These are phyloP conservation scores for Oscheius sp. DNA, from an alignment of 2,888 invertebrate species.

Conservation along the genomic window DNA sequence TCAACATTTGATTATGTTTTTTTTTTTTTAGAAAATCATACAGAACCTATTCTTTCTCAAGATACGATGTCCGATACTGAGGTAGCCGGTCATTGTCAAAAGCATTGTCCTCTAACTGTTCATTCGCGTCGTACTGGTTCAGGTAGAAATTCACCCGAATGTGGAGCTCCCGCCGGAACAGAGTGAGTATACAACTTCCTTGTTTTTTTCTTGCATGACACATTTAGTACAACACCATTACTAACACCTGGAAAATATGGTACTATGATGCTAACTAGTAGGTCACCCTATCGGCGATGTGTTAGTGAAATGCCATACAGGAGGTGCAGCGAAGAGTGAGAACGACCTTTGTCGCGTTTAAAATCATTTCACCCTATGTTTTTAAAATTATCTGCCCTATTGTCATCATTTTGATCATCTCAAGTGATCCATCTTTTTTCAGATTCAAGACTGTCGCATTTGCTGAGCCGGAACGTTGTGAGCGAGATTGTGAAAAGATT, in stretches of 20 bases:
- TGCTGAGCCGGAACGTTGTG: conserved; percentile 70
- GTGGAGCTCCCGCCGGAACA: conserved; percentile 36
- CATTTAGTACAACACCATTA: not conserved
- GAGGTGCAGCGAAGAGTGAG: conserved; percentile 20
- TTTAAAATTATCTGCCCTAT: not conserved
- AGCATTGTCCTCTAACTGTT: conserved; percentile 58
- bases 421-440: conserved; percentile 34
- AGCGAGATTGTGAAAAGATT: conserved; percentile 59
- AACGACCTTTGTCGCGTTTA: not conserved
- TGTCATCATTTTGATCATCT: not conserved
- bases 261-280: not conserved
- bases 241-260: conserved; percentile 8
- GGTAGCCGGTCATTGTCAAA: conserved; percentile 52
- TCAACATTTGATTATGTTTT: no score
- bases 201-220: not conserved
- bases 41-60: not conserved
- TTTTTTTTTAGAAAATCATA: conserved; percentile 3
- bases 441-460: conserved; percentile 56
- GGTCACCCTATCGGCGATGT: conserved; percentile 10
- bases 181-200: conserved; percentile 41
- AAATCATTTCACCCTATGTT: not conserved
- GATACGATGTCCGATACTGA: conserved; percentile 20
- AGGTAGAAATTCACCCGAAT: conserved; percentile 34
- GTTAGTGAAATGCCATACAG: conserved; percentile 17
- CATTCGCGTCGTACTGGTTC: conserved; percentile 39